Base-by-base conservation (phyloP, 2,888 invertebrate species). In the Dynastes maya region DNA sequence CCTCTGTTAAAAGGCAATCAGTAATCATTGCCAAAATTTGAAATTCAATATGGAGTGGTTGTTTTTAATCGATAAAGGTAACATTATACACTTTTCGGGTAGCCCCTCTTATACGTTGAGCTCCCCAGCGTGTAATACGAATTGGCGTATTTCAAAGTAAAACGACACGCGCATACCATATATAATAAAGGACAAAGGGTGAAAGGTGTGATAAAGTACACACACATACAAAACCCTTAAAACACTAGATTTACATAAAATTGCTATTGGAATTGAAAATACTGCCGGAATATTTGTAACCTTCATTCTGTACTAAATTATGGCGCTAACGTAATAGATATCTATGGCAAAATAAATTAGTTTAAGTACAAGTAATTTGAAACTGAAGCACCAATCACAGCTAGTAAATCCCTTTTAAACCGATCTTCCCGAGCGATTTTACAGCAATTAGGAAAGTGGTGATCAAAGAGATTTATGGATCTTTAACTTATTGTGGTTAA, bases 1-100 rank as follows among this genome's bases (percentile, higher is more conserved):
- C 5, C 32, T 37, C 32, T 37, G 32, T 37, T 40, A 22, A 22
- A 22, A 22, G 22, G 22, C 22, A 22, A 22, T 22, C 22, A 22
- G 22, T 22, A 72, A 61, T 58, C 58, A 72, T 61, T 74, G 55
- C 45, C 63, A 61, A 45, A 74, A 74, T 74, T 74, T 45, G 72
- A 45, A 74, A 74, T 74, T 45, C 45, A n/a, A 45, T 74, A 29
- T 27, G n/a, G 45, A 63, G 49, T 13, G 45, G 45, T 22, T 11
- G n/a, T 49, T 74, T 63, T 49, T 74, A 74, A 74, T 63, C 63
- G 45, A 61, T 45, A 74, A 53, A 68, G 51, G 51, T 22, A 67
- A 67, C 22, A 29, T 11, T 29, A 29, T n/a, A 63, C 13, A 29
- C 32, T 11, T 11, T 27, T 27, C 29, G 8, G 13, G 13, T 13